Evolutionary conservation across 2,113 vertebrate genomes (phyloP), one percentile per base, ranked within the genome.

Genomic region (Indicator indicator): DNA sequence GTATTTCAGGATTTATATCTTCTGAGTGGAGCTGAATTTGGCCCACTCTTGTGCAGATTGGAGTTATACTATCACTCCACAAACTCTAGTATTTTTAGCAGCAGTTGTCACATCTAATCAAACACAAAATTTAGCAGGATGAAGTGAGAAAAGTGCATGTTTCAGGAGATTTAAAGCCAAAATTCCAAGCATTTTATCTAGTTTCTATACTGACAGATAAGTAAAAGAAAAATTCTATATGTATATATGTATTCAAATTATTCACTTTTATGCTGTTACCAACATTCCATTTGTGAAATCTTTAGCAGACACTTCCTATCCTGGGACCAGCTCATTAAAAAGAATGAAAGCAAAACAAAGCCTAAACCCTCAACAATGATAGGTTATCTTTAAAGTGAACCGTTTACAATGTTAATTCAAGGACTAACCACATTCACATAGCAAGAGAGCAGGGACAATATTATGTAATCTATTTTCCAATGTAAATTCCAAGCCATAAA

Each of bases 81-180:
- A 77, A 91, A 89, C 74, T 74, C 68, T 75, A 81, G 68, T 95
- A 95, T 96, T 96, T 94, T 96, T 97, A 96, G 93, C 88, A 95
- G 86, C 82, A 91, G 86, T 95, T 97, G 97, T 97, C 97, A 96
- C 52, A 91, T 96, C 79, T 89, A 97, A 97, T 97, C 90, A 92
- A 95, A 96, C 56, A 79, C 69, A 87, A 96, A 91, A 84, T 86
- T 88, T 85, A 86, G 54, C 86, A 91, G 88, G 82, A 96, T 95
- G 88, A 93, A 93, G 76, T 94, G 95, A 95, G 95, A 95, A 96
- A 95, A 93, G 75, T 88, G 84, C 78, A 93, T 68, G 71, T 79
- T 95, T 97, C 83, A 95, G 91, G 56, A 40, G 36, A 83, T 83
- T 89, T 70, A 87, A 81, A 76, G 92, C 94, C 95, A 95, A 93